Evolutionary conservation across 2,113 vertebrate genomes (phyloP), one percentile per base, ranked within the genome.

Genomic region (Nerophis ophidion): DNA sequence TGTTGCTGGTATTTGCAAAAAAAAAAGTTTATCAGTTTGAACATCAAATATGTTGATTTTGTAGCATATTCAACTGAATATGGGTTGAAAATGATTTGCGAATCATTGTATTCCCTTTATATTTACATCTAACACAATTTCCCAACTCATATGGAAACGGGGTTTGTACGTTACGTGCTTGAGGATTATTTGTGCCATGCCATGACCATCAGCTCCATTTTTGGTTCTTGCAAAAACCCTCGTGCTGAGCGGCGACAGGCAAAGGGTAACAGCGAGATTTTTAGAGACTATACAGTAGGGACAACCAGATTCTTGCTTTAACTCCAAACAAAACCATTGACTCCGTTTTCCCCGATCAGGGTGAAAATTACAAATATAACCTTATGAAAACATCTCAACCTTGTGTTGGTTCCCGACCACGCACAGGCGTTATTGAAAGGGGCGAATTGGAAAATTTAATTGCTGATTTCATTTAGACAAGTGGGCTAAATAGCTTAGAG

Each of bases 311-410:
- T 68, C 70, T 77, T 26, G 56, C 68, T 33, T 68, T 68, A 76
- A 68, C 55, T 73, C 74, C 73, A 71, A 77, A 84, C 82, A 78
- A 76, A 85, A 80, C 68, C 58, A 66, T 85, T 77, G 26, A 26
- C 26, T 26, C 60, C 79, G 74, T 70, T 69, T 63, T 72, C 56
- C 56, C 54, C 6, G 51, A 74, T 66, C 68, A 60, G 60, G 66
- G 64, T 81, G 80, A 70, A 75, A 81, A 85, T 84, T 81, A 83
- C 81, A 84, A 74, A 54, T 58, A 65, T 81, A 75, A 81, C 83
- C 80, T 84, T 35, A 55, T 72, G 76, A 80, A 81, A 65, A 72
- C 40, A 33, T 51, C 57, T 58, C n/a, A n/a, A n/a, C n/a, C 55
- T 26, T 48, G 44, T 6, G 7, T 50, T 53, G 1, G 65, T 63